A percentile compares a stretch with the other conserved stretches of the same genome.
phyloP scores from a whole-genome alignment of 2,888 invertebrate species.

The Trisateles emortualis region DNA sequence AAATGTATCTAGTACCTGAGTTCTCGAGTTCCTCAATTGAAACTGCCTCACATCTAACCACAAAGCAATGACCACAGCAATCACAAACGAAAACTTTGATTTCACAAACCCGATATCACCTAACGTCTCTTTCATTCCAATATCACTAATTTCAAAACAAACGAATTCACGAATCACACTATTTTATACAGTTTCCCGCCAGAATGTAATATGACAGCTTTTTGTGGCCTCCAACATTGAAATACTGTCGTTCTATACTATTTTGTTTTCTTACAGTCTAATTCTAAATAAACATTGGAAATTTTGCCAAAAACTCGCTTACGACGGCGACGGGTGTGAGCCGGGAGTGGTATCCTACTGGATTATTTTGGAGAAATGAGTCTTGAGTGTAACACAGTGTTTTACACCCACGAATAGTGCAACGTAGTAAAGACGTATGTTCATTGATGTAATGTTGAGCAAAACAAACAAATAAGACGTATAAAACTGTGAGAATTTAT shows the following conservation, averaged over 20 bases:
- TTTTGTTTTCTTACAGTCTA: slow-evolving; percentile 24
- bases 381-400: slow-evolving; percentile 7
- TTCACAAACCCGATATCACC: slow-evolving; percentile 25
- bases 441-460: not conserved
- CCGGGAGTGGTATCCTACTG: slow-evolving; percentile 43
- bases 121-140: slow-evolving; percentile 39
- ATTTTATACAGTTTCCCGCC: not conserved
- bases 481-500: no score
- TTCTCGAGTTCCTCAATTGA: slow-evolving; percentile 8
- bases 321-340: slow-evolving; percentile 39
- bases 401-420: slow-evolving; percentile 14
- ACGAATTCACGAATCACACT: not conserved
- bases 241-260: slow-evolving; percentile 17
- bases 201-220: slow-evolving; percentile 3
- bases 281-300: slow-evolving; percentile 40
- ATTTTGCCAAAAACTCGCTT: slow-evolving; percentile 43
- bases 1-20: slow-evolving; percentile 11
- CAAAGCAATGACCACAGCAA: slow-evolving; percentile 37
- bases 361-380: slow-evolving; percentile 55
- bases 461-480: not conserved
- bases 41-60: slow-evolving; percentile 47
- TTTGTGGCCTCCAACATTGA: slow-evolving; percentile 17
- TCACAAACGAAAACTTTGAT: slow-evolving; percentile 39
- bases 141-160: not conserved
- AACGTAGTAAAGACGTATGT: slow-evolving; percentile 24